Conservation (phyloP, 1,140 invertebrate genomes). For the Tribolium castaneum region DNA sequence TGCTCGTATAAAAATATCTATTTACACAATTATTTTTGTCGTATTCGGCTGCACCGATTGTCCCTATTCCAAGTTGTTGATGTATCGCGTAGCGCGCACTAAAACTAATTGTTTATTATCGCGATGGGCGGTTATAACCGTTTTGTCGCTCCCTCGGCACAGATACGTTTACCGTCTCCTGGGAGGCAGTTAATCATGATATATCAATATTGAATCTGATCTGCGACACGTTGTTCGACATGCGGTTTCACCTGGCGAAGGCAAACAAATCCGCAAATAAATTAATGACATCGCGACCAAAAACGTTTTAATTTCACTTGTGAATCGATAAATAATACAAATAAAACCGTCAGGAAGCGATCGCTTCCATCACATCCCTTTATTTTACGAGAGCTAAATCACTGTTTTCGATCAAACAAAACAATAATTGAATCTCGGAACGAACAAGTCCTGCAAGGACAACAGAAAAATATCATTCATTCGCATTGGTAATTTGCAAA, state of each 20-base stretch:
- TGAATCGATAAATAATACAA: conserved; percentile 18
- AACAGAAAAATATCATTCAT: background rate
- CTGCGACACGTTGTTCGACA: conserved; percentile 36
- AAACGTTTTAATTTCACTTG: conserved; percentile 20
- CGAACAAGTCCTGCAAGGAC: background rate
- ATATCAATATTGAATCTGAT: conserved; percentile 43
- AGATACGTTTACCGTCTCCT: conserved; percentile 33
- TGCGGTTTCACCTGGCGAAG: conserved; percentile 25
- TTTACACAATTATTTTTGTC: conserved; percentile 16
- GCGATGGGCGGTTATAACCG: background rate
- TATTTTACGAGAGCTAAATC: background rate
- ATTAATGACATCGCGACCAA: conserved; percentile 32
- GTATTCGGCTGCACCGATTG: conserved; percentile 7
- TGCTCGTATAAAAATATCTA: conserved; percentile 30
- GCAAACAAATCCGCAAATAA: conserved; percentile 25
- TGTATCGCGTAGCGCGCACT: background rate
- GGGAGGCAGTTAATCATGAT: conserved; percentile 38
- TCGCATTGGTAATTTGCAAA: background rate
- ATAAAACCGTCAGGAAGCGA: background rate
- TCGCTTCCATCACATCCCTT: background rate
- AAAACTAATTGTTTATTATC: conserved; percentile 14
- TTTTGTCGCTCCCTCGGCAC: background rate
- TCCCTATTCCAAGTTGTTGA: conserved; percentile 15
- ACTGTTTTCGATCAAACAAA: background rate
- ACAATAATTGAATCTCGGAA: background rate